Conservation (phyloP, 2,888 invertebrate genomes). For the Spisula solida region DNA sequence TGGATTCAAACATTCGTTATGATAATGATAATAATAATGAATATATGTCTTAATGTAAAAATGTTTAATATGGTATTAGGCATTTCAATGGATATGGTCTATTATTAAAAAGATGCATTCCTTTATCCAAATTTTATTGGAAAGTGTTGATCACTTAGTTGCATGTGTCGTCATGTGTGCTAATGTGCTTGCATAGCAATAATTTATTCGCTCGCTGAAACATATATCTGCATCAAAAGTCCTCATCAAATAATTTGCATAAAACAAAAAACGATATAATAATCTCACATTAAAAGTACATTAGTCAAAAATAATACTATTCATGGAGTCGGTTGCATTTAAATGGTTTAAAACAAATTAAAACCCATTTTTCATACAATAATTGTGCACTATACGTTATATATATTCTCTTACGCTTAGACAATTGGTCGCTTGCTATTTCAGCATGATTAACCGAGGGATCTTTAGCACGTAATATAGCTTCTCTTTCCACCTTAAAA, state of each 20-base stretch:
- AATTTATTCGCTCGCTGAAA: not conserved
- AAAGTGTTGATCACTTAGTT: too few species aligned
- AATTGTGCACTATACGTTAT: not conserved
- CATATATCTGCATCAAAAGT: not conserved
- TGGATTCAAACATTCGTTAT: too few species aligned
- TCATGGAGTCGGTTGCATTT: not conserved
- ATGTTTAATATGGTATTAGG: too few species aligned
- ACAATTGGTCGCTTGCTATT: constrained; percentile 41
- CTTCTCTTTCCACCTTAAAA: constrained; percentile 22
- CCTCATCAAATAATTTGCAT: not conserved
- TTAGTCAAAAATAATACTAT: not conserved
- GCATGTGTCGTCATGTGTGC: not conserved
- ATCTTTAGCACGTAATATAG: not conserved
- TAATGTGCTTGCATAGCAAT: not conserved
- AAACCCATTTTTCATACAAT: not conserved
- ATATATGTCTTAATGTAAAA: too few species aligned
- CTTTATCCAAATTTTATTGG: too few species aligned
- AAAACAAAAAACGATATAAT: not conserved
- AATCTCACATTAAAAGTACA: not conserved
- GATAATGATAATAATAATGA: too few species aligned
- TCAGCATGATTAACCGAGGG: constrained; percentile 29
- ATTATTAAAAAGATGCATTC: too few species aligned
- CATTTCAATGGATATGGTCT: too few species aligned
- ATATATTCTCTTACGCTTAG: constrained; percentile 9
- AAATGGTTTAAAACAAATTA: not conserved